Base-by-base conservation (phyloP, 2,113 vertebrate species). In the Tragelaphus scriptus region DNA sequence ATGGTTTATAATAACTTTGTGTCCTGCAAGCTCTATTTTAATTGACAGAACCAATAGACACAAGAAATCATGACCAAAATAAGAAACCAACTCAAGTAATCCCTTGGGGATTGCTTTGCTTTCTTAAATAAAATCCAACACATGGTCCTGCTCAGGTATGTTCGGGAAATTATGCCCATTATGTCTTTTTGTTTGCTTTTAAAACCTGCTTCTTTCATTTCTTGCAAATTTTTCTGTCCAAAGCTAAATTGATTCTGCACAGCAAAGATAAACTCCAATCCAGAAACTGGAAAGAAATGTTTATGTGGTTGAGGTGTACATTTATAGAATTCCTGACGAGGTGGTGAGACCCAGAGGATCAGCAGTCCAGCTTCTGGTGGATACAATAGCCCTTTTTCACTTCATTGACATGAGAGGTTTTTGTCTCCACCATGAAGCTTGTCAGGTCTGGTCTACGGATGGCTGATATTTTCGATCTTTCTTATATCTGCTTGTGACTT, bases 381-480 rank as follows among this genome's bases (percentile, higher is more conserved):
- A 84, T 79, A 87, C 68, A 94, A 80, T 49, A 88, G 51, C 19
- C 4, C 91, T 94, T 77, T 97, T 95, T 95, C 51, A 19, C 25
- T 79, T 87, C 93, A 90, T 75, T 81, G 97, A 93, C 90, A 94
- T 84, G 88, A 19, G 25, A 96, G 32, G 49, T 96, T 98, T 96
- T 89, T 95, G 95, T 90, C 75, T 97, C 85, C 80, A 85, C 81
- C 86, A 56, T n/a, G 87, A 97, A 97, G 96, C 88, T 81, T 59
- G 85, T 90, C 96, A 90, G 85, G 94, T 94, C 97, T 97, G 91
- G 93, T 58, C 65, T 13, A 12, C 91, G 98, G 96, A 96, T 98
- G 97, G 96, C 93, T 98, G 97, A 93, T 95, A 97, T 98, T 98
- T 97, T 28, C 91, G 56, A 88, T 97, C 93, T 97, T 94, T 96